A percentile compares a stretch with the other conserved stretches of the same genome.
Conservation (phyloP, 2,113 vertebrate genomes). For the Sinocyclocheilus anophthalmus region DNA sequence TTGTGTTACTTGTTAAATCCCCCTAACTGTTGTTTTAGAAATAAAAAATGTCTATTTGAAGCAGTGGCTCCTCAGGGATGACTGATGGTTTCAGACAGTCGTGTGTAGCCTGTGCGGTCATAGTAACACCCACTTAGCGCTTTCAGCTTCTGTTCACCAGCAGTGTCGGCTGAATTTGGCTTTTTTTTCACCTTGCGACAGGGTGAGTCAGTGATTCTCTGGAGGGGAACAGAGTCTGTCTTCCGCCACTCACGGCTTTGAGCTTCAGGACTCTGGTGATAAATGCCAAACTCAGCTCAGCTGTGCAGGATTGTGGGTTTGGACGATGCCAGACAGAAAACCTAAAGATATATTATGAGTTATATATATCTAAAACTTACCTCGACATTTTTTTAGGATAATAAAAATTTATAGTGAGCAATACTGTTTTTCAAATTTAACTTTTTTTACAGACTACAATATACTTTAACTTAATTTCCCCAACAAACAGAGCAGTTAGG, state of each 20-base stretch:
- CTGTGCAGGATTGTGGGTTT: slow-evolving; percentile 23
- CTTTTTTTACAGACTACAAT: neutral
- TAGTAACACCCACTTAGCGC: slow-evolving; percentile 20
- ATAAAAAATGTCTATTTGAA: neutral
- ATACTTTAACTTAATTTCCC: neutral
- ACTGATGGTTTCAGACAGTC: neutral
- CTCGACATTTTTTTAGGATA: neutral
- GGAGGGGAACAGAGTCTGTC: slow-evolving; percentile 4
- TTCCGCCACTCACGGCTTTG: slow-evolving; percentile 18
- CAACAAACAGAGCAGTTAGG: neutral
- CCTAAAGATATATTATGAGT: neutral
- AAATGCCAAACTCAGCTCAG: slow-evolving; percentile 43
- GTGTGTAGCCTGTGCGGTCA: neutral
- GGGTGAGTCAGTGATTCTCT: slow-evolving; percentile 24
- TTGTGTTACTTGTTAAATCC: neutral
- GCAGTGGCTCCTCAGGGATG: neutral
- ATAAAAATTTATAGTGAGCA: neutral
- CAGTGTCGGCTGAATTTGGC: neutral
- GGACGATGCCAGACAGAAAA: slow-evolving; percentile 26
- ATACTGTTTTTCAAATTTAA: neutral
- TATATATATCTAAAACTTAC: neutral
- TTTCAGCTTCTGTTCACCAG: neutral
- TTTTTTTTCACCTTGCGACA: slow-evolving; percentile 31
- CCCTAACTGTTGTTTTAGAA: neutral
- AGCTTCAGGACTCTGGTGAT: slow-evolving; percentile 12